Base-by-base conservation (phyloP, 2,888 invertebrate species). In the Drosophila niveifrons region DNA sequence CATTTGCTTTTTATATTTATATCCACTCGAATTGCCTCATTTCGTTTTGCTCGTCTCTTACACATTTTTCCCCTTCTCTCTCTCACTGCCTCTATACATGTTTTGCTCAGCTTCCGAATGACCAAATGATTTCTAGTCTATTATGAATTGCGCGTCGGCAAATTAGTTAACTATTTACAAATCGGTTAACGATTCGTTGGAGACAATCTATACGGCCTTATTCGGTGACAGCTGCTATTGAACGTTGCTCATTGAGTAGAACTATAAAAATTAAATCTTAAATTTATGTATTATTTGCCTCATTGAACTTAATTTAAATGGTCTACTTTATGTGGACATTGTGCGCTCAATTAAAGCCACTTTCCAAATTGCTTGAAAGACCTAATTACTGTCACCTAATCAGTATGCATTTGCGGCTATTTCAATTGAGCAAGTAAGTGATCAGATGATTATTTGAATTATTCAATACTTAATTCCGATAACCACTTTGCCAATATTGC, bases 161-260 rank as follows among this genome's bases (percentile, higher is more conserved):
- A 48, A 39, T 68, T 36, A 1, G n/a, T 36, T 66, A 50, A 43
- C 9, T 41, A 44, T 23, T 11, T 28, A 59, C 66, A 66, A 72
- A 72, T 18, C 55, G 55, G 11, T 66, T 72, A 31, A 11, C 13
- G 44, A 17, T 55, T 1, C 11, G 31, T 34, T 7, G 46, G 17
- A 18, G 10, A 10, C 13, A 31, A 39, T 39, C 47, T 18, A n/a
- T 10, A 48, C 6, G 8, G 36, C 47, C 31, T 55, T 58, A 55
- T 31, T 17, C 31, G 28, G 3, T 39, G 23, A n/a, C 44, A 15
- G 15, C 34, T 23, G n/a, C 23, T 46, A 29, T 15, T 44, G 15
- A 28, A 11, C 4, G 15, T 10, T 6, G 15, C 11, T 56, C 41
- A 62, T 48, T 53, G 18, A 66, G 31, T 56, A 9, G 36, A 46